A percentile compares a stretch with the other conserved stretches of the same genome.
Conservation (phyloP, 2,113 vertebrate species). For the Aptenodytes patagonicus region DNA sequence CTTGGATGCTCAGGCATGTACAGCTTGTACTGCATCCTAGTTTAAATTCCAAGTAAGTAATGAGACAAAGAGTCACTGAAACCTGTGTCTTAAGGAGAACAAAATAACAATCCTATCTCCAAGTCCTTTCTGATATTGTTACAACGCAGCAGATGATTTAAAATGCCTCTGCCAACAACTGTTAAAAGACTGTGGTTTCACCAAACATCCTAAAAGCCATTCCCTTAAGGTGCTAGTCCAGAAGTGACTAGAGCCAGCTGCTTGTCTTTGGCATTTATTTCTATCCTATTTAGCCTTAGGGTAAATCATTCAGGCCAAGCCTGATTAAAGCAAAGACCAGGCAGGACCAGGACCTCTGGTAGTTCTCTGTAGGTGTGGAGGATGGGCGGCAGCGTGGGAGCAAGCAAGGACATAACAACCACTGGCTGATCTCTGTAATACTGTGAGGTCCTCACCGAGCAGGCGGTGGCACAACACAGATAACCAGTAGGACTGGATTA, state of each 20-base stretch:
- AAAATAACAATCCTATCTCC: not conserved
- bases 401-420: not conserved
- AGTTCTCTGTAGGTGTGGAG: not conserved
- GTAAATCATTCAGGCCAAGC: not conserved
- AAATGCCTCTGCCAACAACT: not conserved
- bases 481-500: not conserved
- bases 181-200: not conserved
- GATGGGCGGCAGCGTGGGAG: not conserved
- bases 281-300: not conserved
- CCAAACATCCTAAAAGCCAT: not conserved
- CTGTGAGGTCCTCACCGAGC: not conserved
- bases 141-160: not conserved
- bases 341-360: not conserved
- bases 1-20: not conserved
- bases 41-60: not conserved
- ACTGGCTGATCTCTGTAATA: not conserved
- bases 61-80: not conserved
- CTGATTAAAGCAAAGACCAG: not conserved
- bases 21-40: not conserved
- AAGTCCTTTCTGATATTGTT: not conserved
- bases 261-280: not conserved
- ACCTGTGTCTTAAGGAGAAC: not conserved
- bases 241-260: not conserved
- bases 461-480: not conserved
- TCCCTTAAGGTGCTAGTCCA: not conserved